Evolutionary conservation across 2,797 vertebrate species (phyloP).

Genomic region (Melanogrammus aeglefinus): DNA sequence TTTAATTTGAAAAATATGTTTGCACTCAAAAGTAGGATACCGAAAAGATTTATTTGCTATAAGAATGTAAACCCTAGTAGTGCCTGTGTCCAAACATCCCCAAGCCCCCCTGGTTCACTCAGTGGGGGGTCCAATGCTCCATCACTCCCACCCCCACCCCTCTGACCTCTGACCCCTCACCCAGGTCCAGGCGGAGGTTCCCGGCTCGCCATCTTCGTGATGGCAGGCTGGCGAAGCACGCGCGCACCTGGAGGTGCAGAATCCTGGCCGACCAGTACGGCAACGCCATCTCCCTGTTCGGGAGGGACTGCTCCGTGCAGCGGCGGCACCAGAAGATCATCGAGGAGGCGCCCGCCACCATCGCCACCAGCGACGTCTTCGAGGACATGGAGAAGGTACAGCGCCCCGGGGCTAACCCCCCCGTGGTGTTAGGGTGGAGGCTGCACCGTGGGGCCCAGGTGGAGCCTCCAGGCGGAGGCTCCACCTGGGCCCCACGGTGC

Average conservation of each 20-base stretch:
- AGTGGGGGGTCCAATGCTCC: too few relatives aligned
- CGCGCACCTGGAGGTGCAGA: constrained; percentile 96
- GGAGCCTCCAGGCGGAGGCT: too few relatives aligned
- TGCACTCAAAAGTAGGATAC: neutral
- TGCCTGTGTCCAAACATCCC: neutral
- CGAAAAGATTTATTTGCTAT: neutral
- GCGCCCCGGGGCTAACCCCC: too few relatives aligned
- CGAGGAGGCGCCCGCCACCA: constrained; percentile 94
- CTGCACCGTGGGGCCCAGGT: too few relatives aligned
- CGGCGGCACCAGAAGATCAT: constrained; percentile 99
- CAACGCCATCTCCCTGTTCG: constrained; percentile 95
- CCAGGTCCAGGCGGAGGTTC: constrained; percentile 78
- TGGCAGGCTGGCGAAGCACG: constrained; percentile 95
- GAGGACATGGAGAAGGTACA: constrained; percentile 94
- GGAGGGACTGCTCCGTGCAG: constrained; percentile 95
- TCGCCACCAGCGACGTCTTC: constrained; percentile 86
- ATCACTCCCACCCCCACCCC: neutral
- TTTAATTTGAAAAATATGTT: too few relatives aligned
- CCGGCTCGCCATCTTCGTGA: constrained; percentile 81
- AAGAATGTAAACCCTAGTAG: neutral
- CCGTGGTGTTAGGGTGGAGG: too few relatives aligned
- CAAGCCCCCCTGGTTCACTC: too few relatives aligned
- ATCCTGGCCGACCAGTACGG: constrained; percentile 95
- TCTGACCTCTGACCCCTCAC: neutral
- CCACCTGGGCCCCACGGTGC: too few relatives aligned